A percentile compares a stretch with the other conserved stretches of the same genome.
phyloP scores from a whole-genome alignment of 2,888 invertebrate species.

The Callimorpha dominula region DNA sequence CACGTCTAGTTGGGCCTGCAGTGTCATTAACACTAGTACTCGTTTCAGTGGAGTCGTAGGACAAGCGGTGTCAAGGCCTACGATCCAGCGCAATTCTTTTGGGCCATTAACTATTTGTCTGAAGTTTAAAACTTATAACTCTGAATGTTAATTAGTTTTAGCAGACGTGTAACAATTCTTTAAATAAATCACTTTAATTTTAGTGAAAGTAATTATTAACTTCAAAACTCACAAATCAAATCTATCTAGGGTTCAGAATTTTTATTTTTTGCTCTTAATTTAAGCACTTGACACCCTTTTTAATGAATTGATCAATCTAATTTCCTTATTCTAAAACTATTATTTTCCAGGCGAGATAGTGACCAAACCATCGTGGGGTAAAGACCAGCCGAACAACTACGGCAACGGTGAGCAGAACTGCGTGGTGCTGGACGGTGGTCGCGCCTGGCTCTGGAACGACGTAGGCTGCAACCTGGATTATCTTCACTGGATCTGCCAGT shows the following conservation, averaged over 20 bases:
- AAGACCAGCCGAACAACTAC: slow-evolving; percentile 98
- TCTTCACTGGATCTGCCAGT: slow-evolving; percentile 97
- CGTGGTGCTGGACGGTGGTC: slow-evolving; percentile 96
- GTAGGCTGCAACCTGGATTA: slow-evolving; percentile 97
- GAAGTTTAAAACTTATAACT: no score
- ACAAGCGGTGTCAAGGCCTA: no score
- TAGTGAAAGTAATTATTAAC: neutral
- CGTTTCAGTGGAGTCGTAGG: no score
- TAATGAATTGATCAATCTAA: neutral
- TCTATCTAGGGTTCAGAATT: neutral
- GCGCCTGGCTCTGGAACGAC: slow-evolving; percentile 97
- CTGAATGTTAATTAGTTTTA: neutral
- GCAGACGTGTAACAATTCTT: neutral
- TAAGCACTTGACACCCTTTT: neutral
- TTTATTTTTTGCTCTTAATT: neutral
- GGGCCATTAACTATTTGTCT: no score
- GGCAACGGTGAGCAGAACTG: slow-evolving; percentile 96
- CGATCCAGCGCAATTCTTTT: no score
- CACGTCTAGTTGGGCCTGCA: no score
- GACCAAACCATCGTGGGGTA: slow-evolving; percentile 94
- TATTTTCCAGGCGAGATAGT: slow-evolving; percentile 90
- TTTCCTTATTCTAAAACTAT: slow-evolving; percentile 14
- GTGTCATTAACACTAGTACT: no score
- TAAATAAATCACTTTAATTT: no score
- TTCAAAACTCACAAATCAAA: no score